phyloP scores from a whole-genome alignment of 2,888 invertebrate species.

The Xiphydria camelus region DNA sequence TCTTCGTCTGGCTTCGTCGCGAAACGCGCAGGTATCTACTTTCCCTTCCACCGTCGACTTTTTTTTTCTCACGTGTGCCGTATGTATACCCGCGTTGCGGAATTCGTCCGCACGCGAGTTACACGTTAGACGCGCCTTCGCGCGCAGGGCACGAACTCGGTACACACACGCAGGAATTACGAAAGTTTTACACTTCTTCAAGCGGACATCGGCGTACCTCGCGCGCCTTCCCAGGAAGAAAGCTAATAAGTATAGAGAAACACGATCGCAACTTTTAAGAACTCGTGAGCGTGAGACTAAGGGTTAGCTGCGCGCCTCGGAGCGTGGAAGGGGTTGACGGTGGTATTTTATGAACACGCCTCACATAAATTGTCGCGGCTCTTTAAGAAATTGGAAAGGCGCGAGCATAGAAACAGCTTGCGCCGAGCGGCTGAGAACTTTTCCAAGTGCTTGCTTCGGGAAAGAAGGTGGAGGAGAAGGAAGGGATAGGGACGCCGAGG shows the following conservation, averaged over 20 bases:
- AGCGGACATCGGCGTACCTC: conserved; percentile 11
- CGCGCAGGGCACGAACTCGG: neutral
- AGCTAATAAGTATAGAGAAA: conserved; percentile 55
- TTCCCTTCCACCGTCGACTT: too few species aligned
- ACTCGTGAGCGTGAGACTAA: conserved; percentile 26
- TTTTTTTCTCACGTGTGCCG: too few species aligned
- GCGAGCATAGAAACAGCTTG: conserved; percentile 54
- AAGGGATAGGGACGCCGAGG: conserved; percentile 6
- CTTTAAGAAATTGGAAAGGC: conserved; percentile 59
- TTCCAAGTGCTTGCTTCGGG: too few species aligned
- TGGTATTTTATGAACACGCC: conserved; percentile 56
- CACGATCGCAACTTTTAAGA: conserved; percentile 52
- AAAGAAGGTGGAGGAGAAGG: conserved; percentile 9
- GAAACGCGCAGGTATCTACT: too few species aligned
- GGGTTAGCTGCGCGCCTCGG: conserved; percentile 8
- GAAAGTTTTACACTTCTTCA: conserved; percentile 32
- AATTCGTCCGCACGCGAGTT: too few species aligned
- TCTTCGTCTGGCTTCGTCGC: too few species aligned
- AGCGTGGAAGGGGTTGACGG: conserved; percentile 26
- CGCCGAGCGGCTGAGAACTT: conserved; percentile 13
- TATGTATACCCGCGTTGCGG: too few species aligned
- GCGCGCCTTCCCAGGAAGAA: conserved; percentile 22
- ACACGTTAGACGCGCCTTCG: neutral
- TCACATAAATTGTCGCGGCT: conserved; percentile 59
- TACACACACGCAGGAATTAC: conserved; percentile 35